These are phyloP conservation scores for Synanthedon tipuliformis DNA, from an alignment of 2,888 invertebrate genomes.

Conservation along the genomic window DNA sequence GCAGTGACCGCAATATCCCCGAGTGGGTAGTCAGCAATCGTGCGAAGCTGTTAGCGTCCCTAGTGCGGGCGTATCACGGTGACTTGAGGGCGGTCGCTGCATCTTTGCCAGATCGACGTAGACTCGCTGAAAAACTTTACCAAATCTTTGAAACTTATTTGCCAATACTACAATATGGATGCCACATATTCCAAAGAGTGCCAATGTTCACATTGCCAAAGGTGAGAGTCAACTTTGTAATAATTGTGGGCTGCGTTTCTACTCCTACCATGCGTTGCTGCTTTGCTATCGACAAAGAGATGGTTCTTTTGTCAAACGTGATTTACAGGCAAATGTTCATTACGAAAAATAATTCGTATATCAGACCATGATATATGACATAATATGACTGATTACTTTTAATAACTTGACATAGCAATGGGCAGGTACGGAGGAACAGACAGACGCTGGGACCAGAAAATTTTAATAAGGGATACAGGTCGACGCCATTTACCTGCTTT, in stretches of 20 bases:
- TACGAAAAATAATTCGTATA: no score
- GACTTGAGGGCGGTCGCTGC: constrained; percentile 80
- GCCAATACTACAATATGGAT: constrained; percentile 84
- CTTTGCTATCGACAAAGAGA: background rate
- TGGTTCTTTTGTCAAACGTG: no score
- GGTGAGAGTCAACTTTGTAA: constrained; percentile 44
- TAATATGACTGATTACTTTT: no score
- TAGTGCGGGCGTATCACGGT: constrained; percentile 86
- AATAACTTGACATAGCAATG: no score
- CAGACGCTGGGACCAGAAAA: no score
- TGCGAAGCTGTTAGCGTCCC: constrained; percentile 79
- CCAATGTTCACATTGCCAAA: constrained; percentile 86
- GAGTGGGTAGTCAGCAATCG: constrained; percentile 85
- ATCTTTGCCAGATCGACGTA: constrained; percentile 64
- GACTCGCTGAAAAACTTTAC: constrained; percentile 76
- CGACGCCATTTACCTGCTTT: no score
- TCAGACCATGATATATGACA: no score
- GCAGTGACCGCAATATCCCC: constrained; percentile 87
- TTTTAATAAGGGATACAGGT: no score
- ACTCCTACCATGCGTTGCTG: no score
- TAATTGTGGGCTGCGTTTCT: no score
- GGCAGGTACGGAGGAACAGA: no score
- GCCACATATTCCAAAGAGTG: constrained; percentile 85
- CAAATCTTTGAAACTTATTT: constrained; percentile 91
- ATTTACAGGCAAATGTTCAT: no score